A percentile compares a stretch with the other conserved stretches of the same genome.
Conservation (phyloP, 2,888 invertebrate species). For the Patella depressa region DNA sequence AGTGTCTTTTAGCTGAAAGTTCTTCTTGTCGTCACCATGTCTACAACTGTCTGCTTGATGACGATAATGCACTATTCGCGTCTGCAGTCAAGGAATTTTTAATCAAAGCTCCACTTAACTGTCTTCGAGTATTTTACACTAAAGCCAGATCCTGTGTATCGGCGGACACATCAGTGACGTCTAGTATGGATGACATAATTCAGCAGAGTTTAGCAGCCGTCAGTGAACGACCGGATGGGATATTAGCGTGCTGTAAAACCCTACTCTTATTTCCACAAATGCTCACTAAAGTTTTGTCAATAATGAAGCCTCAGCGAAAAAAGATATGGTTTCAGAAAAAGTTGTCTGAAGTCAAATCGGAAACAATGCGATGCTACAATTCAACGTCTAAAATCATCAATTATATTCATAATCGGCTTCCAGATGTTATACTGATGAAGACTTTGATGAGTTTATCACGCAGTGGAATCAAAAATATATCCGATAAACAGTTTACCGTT, state of each 20-base stretch:
- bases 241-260: neutral
- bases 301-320: neutral
- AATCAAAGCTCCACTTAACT: neutral
- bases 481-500: neutral
- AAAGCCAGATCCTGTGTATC: neutral
- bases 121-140: neutral
- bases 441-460: neutral
- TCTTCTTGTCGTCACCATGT: neutral
- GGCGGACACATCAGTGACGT: neutral
- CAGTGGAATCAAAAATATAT: neutral
- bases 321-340: neutral
- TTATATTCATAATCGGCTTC: neutral
- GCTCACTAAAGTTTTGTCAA: neutral
- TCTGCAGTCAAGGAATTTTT: neutral
- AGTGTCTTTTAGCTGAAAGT: constrained; percentile 27
- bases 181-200: neutral
- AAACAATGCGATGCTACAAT: neutral
- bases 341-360: neutral
- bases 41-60: neutral
- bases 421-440: neutral
- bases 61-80: neutral
- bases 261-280: neutral
- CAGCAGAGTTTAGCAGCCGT: neutral
- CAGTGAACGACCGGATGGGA: neutral
- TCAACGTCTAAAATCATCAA: neutral